Conservation (phyloP, 53 echinoderm and acorn worm species). For the Holothuria leucospilota region DNA sequence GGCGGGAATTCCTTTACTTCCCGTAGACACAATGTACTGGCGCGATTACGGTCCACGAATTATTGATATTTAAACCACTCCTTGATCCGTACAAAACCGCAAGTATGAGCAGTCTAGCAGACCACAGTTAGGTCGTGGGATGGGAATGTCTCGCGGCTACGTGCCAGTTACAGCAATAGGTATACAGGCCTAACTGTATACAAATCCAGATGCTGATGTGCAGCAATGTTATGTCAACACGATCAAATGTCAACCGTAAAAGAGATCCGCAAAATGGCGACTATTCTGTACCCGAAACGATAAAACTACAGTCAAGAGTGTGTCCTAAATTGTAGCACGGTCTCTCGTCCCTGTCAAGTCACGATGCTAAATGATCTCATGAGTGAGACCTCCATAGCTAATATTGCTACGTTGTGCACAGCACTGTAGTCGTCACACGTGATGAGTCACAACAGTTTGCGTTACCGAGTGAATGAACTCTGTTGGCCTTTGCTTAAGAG, state of each 20-base stretch:
- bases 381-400: constrained; percentile 20
- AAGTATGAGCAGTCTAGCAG: constrained; percentile 39
- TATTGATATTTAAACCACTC: constrained; percentile 27
- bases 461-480: constrained; percentile 67
- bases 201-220: constrained; percentile 38
- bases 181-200: constrained; percentile 11
- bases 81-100: constrained; percentile 40
- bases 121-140: constrained; percentile 53
- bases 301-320: background rate
- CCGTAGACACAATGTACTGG: constrained; percentile 35
- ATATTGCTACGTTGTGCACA: constrained; percentile 9
- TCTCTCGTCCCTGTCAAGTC: constrained; percentile 3
- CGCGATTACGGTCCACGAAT: constrained; percentile 34
- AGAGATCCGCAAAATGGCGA: constrained; percentile 38
- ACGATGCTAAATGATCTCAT: constrained; percentile 4
- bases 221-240: constrained; percentile 47
- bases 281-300: background rate
- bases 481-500: constrained; percentile 30
- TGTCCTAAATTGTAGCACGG: background rate
- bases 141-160: constrained; percentile 58
- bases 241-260: constrained; percentile 19
- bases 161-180: constrained; percentile 26
- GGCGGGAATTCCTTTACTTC: constrained; percentile 59
- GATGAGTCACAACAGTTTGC: constrained; percentile 53
- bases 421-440: background rate